These are phyloP conservation scores for Tetranychus piercei DNA, from an alignment of 2,888 invertebrate species.

Conservation along the genomic window DNA sequence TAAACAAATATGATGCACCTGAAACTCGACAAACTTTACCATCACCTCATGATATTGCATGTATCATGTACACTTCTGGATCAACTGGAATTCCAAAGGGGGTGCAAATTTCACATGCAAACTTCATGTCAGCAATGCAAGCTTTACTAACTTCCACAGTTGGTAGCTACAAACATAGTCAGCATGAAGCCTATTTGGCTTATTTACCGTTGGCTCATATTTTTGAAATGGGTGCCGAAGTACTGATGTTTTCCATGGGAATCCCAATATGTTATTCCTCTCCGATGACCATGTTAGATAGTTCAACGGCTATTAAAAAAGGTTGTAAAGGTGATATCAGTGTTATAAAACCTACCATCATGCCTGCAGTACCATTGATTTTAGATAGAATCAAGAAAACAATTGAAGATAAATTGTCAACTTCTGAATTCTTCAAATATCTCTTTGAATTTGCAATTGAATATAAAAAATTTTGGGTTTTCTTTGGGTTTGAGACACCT, in stretches of 20 bases:
- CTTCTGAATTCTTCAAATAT: background rate
- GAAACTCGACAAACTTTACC: constrained; percentile 34
- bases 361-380: constrained; percentile 69
- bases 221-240: constrained; percentile 58
- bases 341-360: constrained; percentile 70
- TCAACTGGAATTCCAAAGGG: constrained; percentile 39
- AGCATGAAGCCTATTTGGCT: constrained; percentile 48
- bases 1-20: constrained; percentile 44
- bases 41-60: constrained; percentile 57
- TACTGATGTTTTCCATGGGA: constrained; percentile 59
- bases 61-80: constrained; percentile 97
- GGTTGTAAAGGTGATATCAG: constrained; percentile 85
- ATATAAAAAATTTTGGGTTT: constrained; percentile 19
- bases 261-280: constrained; percentile 89
- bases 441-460: constrained; percentile 5
- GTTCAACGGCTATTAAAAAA: constrained; percentile 36
- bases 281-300: constrained; percentile 51
- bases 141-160: constrained; percentile 21
- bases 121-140: constrained; percentile 24
- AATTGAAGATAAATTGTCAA: background rate
- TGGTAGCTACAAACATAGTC: background rate
- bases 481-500: constrained; percentile 18
- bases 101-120: constrained; percentile 27
- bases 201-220: constrained; percentile 93
- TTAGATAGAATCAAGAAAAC: constrained; percentile 21